Percentiles rank a stretch among this genome's conserved stretches.
phyloP scores from a whole-genome alignment of 2,113 vertebrate species.

The Herpailurus yagouaroundi region DNA sequence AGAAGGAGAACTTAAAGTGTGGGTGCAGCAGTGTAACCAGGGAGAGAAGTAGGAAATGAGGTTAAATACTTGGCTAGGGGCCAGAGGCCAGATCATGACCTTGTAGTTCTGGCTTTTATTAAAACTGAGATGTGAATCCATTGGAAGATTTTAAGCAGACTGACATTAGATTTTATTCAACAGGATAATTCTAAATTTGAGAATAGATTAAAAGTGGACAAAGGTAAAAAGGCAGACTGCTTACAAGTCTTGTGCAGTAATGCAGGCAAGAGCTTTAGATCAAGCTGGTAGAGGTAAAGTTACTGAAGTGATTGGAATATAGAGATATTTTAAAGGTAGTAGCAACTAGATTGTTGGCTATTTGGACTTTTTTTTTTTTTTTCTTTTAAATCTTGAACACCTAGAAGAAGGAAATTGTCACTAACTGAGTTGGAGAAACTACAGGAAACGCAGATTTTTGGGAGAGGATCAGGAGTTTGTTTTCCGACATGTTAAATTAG shows the following conservation, averaged over 20 bases:
- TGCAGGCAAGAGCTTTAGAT: not conserved
- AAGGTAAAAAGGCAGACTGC: not conserved
- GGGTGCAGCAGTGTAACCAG: not conserved
- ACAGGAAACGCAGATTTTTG: not conserved
- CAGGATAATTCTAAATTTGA: not conserved
- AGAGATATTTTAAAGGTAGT: conserved; percentile 1
- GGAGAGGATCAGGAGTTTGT: conserved; percentile 8
- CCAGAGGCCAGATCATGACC: not conserved
- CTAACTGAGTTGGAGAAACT: not conserved
- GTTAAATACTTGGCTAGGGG: not conserved
- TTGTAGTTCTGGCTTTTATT: not conserved
- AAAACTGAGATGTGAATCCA: not conserved
- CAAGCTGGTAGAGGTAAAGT: not conserved
- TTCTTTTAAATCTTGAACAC: not conserved
- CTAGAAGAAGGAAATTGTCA: not conserved
- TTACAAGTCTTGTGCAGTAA: not conserved
- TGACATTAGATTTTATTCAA: not conserved
- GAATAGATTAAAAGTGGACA: not conserved
- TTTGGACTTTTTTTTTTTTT: not conserved
- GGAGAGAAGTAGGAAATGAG: not conserved
- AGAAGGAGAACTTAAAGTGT: not conserved
- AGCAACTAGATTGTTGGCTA: not conserved
- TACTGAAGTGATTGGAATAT: not conserved
- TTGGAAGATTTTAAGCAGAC: not conserved
- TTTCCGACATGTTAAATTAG: conserved; percentile 6